A percentile compares a stretch with the other conserved stretches of the same genome.
phyloP scores from a whole-genome alignment of 1,140 invertebrate genomes.

The Drosophila arawakana region DNA sequence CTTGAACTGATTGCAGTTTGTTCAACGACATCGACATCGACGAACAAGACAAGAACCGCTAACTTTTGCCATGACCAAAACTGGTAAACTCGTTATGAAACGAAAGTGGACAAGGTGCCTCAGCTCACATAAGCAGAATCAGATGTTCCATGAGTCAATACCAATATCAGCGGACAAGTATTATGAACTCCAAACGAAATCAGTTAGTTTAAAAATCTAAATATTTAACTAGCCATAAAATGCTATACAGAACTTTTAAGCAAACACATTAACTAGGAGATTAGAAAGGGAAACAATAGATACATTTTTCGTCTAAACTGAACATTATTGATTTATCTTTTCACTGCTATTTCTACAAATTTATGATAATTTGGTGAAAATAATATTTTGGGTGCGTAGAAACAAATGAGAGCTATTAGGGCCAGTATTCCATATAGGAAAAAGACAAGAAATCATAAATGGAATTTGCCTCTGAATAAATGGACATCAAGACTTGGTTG shows the following conservation, averaged over 20 bases:
- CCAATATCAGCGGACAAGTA: not conserved
- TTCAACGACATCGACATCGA: conserved; percentile 29
- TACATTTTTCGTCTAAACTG: not conserved
- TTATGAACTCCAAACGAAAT: not conserved
- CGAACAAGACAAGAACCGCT: conserved; percentile 24
- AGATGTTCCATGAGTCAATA: conserved; percentile 20
- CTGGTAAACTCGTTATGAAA: conserved; percentile 42
- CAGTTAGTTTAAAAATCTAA: not conserved
- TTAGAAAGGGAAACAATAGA: conserved; percentile 2
- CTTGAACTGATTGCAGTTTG: conserved; percentile 46
- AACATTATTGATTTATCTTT: not conserved
- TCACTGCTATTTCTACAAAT: not conserved
- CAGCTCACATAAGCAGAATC: conserved; percentile 12
- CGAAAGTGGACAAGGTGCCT: conserved; percentile 34
- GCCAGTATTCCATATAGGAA: conserved; percentile 24
- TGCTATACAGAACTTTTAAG: conserved; percentile 1
- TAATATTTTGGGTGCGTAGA: not conserved
- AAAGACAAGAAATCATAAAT: conserved; percentile 13
- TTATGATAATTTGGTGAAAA: conserved; percentile 39
- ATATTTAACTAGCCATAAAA: conserved; percentile 14
- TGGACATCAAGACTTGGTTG: too few relatives aligned
- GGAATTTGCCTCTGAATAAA: too few relatives aligned
- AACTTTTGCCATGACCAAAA: conserved; percentile 45
- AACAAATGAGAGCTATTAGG: conserved; percentile 13
- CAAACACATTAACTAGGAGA: not conserved